Percentiles rank a stretch among this genome's conserved stretches.
These are phyloP conservation scores for Phytoseiulus persimilis DNA, from an alignment of 2,888 invertebrate genomes.

Conservation along the genomic window DNA sequence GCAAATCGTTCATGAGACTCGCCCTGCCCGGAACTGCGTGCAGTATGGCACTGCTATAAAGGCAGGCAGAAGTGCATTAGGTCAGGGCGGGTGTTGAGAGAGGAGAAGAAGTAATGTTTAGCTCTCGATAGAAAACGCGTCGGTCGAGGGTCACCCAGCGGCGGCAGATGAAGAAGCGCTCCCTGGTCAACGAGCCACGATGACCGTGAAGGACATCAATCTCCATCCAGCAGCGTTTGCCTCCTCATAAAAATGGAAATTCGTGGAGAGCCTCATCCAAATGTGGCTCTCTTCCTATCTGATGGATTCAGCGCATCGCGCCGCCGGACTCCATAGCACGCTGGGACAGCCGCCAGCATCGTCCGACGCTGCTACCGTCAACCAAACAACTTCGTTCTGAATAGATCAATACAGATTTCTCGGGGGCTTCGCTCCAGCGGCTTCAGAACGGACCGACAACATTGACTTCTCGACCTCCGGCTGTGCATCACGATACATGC, in stretches of 20 bases:
- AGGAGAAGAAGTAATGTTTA: not conserved
- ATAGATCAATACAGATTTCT: not conserved
- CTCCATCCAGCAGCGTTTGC: not conserved
- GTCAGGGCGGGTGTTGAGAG: not conserved
- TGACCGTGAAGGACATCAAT: constrained; percentile 5
- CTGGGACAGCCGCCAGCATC: not conserved
- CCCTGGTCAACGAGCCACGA: not conserved
- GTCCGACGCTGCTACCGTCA: not conserved
- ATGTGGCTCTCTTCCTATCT: not conserved
- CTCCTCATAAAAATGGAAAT: constrained; percentile 5
- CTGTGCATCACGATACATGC: not conserved
- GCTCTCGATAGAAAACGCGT: not conserved
- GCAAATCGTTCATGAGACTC: not conserved
- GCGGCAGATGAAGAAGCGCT: not conserved
- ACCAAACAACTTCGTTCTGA: not conserved
- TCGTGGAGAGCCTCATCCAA: not conserved
- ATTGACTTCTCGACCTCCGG: not conserved
- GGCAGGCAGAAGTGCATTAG: not conserved
- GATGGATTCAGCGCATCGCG: not conserved
- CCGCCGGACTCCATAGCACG: not conserved
- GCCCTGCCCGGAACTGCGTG: not conserved
- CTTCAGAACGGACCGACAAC: not conserved
- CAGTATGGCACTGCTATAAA: not conserved
- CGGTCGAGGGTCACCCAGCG: not conserved
- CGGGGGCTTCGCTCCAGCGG: not conserved